A percentile compares a stretch with the other conserved stretches of the same genome.
Evolutionary conservation across 2,888 invertebrate genomes (phyloP).

Genomic region (Acronicta psi): DNA sequence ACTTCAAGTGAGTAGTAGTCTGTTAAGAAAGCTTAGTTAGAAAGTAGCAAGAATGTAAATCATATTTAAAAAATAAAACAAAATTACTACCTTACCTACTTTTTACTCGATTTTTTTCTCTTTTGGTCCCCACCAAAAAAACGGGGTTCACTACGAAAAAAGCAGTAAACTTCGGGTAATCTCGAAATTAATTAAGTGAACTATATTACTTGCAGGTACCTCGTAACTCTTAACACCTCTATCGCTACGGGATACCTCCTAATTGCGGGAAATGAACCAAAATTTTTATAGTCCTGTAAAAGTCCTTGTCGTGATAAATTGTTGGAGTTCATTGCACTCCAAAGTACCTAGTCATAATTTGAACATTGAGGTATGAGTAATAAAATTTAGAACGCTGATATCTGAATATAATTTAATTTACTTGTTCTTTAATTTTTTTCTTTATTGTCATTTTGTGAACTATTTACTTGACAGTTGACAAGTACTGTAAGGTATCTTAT

Average conservation of each 20-base stretch:
- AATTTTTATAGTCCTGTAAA: constrained; percentile 82
- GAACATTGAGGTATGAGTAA: constrained; percentile 16
- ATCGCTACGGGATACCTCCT: constrained; percentile 44
- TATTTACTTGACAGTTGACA: too few relatives aligned
- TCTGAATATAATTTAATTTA: too few relatives aligned
- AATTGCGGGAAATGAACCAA: constrained; percentile 74
- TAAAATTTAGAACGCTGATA: too few relatives aligned
- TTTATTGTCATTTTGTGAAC: too few relatives aligned
- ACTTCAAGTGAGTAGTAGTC: too few relatives aligned
- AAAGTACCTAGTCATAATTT: constrained; percentile 67
- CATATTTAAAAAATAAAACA: too few relatives aligned
- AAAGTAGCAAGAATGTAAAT: too few relatives aligned
- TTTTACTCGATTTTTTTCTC: neutral
- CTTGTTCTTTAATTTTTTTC: too few relatives aligned
- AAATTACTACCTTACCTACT: too few relatives aligned
- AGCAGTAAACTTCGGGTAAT: constrained; percentile 62
- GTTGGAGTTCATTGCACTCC: constrained; percentile 73
- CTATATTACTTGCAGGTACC: constrained; percentile 62
- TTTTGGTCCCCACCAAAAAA: neutral
- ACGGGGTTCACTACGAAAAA: neutral
- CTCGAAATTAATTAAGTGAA: constrained; percentile 72
- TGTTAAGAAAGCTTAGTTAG: too few relatives aligned
- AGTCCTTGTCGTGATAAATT: constrained; percentile 78
- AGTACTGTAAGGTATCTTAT: too few relatives aligned
- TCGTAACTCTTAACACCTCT: constrained; percentile 55